Percentiles rank a stretch among this genome's conserved stretches.
Evolutionary conservation across 2,113 vertebrate species (phyloP).

Genomic region (Pholis gunnellus): DNA sequence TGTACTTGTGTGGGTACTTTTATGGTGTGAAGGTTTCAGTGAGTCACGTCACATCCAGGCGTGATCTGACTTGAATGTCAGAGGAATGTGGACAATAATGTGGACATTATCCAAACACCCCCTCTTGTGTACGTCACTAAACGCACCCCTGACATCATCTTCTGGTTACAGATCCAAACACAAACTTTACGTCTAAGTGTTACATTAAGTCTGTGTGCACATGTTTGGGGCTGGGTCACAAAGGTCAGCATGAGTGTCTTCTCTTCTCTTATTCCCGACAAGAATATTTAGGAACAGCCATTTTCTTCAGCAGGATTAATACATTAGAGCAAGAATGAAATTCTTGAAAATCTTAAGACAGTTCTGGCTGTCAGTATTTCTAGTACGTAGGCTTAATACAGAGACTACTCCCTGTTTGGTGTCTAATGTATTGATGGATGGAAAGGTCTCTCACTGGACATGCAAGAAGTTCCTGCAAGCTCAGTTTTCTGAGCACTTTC

Average conservation of each 20-base stretch:
- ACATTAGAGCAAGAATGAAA: background rate
- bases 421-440: conserved; percentile 49
- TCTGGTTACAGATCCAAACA: background rate
- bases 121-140: background rate
- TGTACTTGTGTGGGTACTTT: background rate
- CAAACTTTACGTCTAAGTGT: background rate
- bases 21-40: background rate
- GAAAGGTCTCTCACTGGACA: conserved; percentile 50
- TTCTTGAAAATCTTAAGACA: conserved; percentile 9
- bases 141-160: conserved; percentile 1
- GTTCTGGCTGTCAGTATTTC: conserved; percentile 16
- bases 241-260: background rate
- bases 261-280: background rate
- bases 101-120: conserved; percentile 20
- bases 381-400: conserved; percentile 10
- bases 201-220: background rate
- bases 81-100: conserved; percentile 14
- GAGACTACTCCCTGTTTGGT: conserved; percentile 22
- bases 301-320: conserved; percentile 25
- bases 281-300: background rate
- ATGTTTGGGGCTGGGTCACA: background rate
- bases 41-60: background rate
- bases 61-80: conserved; percentile 22
- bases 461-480: conserved; percentile 47
- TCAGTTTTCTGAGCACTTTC: conserved; percentile 24